These are phyloP conservation scores for Sebastiscus albofasciatus DNA, from an alignment of 2,797 vertebrate genomes.

Conservation along the genomic window DNA sequence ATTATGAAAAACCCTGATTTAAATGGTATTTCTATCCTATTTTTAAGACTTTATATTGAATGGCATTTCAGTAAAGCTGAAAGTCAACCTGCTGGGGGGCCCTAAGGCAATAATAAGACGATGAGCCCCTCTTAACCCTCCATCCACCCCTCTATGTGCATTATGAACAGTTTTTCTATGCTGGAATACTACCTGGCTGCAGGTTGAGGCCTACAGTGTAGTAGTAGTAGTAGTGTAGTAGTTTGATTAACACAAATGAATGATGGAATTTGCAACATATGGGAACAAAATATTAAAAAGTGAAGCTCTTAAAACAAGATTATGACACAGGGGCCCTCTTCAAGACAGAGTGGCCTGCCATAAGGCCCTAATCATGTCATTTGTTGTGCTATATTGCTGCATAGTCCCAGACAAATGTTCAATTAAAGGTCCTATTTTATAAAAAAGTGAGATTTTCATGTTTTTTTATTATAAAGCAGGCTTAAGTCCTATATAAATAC, in stretches of 20 bases:
- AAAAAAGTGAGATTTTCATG: too few species aligned
- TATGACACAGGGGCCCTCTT: neutral
- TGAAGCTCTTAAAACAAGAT: neutral
- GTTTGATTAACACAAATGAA: neutral
- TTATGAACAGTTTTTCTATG: neutral
- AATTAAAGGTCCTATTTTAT: neutral
- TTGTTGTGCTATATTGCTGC: neutral
- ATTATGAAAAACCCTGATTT: neutral
- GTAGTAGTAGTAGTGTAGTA: too few species aligned
- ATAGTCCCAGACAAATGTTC: neutral
- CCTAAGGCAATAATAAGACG: neutral
- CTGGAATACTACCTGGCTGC: neutral
- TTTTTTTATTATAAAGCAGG: too few species aligned
- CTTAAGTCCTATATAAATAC: too few species aligned
- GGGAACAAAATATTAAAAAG: neutral
- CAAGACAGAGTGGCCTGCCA: neutral
- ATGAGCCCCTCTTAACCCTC: neutral
- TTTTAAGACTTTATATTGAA: too few species aligned
- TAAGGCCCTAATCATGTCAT: too few species aligned
- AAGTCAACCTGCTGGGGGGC: neutral
- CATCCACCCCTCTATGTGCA: neutral
- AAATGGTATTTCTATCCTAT: neutral
- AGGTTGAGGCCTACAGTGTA: neutral
- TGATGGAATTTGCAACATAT: neutral
- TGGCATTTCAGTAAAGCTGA: neutral